A percentile compares a stretch with the other conserved stretches of the same genome.
Evolutionary conservation across 2,797 vertebrate genomes (phyloP).

Genomic region (Arctocebus calabarensis): DNA sequence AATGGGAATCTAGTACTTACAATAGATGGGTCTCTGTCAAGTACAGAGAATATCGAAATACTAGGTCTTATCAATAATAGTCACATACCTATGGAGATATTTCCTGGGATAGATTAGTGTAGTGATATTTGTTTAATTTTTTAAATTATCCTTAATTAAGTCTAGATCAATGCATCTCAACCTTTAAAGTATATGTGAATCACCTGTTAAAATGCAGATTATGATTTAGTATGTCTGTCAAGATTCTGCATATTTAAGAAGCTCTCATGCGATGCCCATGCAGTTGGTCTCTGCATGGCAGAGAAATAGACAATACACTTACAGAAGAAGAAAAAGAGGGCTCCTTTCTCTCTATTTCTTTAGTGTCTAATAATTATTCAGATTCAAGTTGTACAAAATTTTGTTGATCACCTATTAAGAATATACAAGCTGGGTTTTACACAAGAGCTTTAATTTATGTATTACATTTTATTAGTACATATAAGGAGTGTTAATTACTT

Average conservation of each 20-base stretch:
- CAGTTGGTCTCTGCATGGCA: not conserved
- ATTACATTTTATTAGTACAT: not conserved
- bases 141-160: constrained; percentile 38
- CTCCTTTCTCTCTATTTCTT: not conserved
- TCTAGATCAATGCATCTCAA: not conserved
- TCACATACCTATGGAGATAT: not conserved
- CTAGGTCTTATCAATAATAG: not conserved
- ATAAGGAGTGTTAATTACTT: not conserved
- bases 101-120: not conserved
- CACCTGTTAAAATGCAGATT: constrained; percentile 22
- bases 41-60: not conserved
- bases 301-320: not conserved
- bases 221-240: not conserved
- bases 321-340: not conserved
- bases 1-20: not conserved
- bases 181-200: not conserved
- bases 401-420: not conserved
- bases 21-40: not conserved
- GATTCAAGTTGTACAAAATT: not conserved
- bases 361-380: constrained; percentile 15
- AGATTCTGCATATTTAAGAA: constrained; percentile 9
- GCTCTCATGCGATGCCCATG: not conserved
- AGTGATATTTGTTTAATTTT: not conserved
- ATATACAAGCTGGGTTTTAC: not conserved
- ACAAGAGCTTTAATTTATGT: not conserved